Percentiles rank a stretch among this genome's conserved stretches.
phyloP scores from a whole-genome alignment of 2,797 vertebrate species.

The Anguilla pacifica region DNA sequence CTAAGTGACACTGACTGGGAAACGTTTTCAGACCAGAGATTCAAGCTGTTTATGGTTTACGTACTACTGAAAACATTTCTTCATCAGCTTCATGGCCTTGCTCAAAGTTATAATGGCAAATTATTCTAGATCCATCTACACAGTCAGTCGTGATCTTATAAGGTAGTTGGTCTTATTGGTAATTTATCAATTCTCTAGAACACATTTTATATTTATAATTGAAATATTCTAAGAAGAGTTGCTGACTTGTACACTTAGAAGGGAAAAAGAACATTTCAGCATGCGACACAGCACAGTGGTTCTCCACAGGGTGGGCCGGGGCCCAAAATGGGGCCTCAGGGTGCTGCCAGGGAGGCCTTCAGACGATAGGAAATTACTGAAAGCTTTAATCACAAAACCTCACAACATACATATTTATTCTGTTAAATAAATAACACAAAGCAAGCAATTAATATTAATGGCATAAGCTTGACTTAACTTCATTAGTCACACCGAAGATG shows the following conservation, averaged over 20 bases:
- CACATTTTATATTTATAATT: background rate
- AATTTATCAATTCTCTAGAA: background rate
- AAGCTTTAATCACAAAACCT: too few species aligned
- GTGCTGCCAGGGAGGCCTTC: too few species aligned
- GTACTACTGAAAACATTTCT: background rate
- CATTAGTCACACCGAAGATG: too few species aligned
- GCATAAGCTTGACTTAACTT: conserved; percentile 23
- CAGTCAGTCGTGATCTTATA: background rate
- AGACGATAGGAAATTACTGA: conserved; percentile 31
- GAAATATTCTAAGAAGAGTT: background rate
- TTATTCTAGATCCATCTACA: background rate
- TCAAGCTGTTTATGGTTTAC: background rate
- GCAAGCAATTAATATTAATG: conserved; percentile 42
- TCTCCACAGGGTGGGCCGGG: background rate
- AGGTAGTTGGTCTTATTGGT: too few species aligned
- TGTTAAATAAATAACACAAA: too few species aligned
- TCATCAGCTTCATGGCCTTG: background rate
- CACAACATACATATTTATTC: too few species aligned
- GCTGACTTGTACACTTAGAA: conserved; percentile 28
- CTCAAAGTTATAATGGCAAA: background rate
- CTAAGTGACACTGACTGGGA: background rate
- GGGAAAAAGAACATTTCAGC: conserved; percentile 28
- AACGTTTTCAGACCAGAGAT: background rate
- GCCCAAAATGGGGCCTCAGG: too few species aligned
- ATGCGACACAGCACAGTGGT: conserved; percentile 6